Conservation (phyloP, 1,140 invertebrate genomes). For the Drosophila auraria region DNA sequence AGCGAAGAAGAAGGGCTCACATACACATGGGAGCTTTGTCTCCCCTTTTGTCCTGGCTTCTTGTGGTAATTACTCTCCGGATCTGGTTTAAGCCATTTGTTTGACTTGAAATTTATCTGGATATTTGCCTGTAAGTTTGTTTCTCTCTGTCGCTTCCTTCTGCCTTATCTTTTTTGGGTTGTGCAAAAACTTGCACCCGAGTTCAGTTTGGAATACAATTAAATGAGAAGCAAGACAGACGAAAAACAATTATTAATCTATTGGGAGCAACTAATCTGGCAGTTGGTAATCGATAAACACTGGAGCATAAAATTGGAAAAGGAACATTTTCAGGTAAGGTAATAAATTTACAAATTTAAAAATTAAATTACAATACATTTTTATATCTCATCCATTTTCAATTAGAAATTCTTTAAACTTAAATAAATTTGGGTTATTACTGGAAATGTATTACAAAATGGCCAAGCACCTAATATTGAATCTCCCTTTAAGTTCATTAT, state of each 20-base stretch:
- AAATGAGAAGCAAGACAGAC: slow-evolving; percentile 17
- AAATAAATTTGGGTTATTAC: no score
- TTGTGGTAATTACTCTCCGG: slow-evolving; percentile 74
- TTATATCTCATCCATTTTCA: no score
- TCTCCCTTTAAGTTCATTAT: not conserved
- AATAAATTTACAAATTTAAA: no score
- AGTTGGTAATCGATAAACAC: slow-evolving; percentile 49
- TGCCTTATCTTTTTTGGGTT: not conserved
- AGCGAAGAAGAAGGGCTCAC: slow-evolving; percentile 11
- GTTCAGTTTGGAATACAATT: slow-evolving; percentile 34
- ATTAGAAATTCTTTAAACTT: no score
- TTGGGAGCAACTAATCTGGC: slow-evolving; percentile 43
- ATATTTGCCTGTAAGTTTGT: slow-evolving; percentile 36
- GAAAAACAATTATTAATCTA: slow-evolving; percentile 70
- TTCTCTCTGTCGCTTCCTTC: slow-evolving; percentile 3
- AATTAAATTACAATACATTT: no score
- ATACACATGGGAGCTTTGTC: slow-evolving; percentile 27
- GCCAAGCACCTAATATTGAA: not conserved
- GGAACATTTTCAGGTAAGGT: not conserved
- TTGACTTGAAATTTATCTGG: slow-evolving; percentile 79
- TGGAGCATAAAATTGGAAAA: slow-evolving; percentile 7
- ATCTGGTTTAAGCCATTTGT: slow-evolving; percentile 74
- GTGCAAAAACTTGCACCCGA: slow-evolving; percentile 28
- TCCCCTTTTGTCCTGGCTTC: slow-evolving; percentile 35
- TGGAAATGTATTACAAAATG: no score